These are phyloP conservation scores for Caretta caretta DNA, from an alignment of 2,113 vertebrate species.

Conservation along the genomic window DNA sequence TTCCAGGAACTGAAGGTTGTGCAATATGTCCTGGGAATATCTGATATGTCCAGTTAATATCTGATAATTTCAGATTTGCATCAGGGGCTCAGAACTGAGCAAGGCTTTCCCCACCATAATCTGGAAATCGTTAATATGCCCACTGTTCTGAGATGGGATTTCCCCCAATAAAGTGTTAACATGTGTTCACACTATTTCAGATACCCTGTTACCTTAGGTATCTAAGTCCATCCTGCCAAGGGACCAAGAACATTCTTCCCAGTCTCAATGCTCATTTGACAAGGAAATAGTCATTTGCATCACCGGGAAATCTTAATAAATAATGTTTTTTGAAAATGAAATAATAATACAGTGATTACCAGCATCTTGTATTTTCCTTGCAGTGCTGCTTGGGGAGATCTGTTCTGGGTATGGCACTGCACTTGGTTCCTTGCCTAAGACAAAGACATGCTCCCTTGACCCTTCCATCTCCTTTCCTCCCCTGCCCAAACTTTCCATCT, in stretches of 20 bases:
- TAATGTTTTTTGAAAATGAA: slow-evolving; percentile 17
- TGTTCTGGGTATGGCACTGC: neutral
- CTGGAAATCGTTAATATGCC: accelerated
- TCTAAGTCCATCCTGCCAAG: slow-evolving; percentile 23
- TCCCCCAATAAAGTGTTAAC: slow-evolving; percentile 35
- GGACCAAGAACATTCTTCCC: slow-evolving; percentile 58
- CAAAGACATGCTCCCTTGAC: neutral
- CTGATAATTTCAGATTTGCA: neutral
- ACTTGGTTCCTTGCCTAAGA: neutral
- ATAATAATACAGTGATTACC: neutral
- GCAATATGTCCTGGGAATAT: neutral
- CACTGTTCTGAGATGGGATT: neutral
- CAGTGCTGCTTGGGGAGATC: neutral
- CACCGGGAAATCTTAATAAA: slow-evolving; percentile 41
- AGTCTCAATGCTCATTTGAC: neutral
- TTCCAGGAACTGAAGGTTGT: accelerated
- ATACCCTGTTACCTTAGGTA: slow-evolving; percentile 23
- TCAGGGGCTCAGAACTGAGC: accelerated
- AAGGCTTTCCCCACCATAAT: neutral
- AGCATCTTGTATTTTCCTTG: neutral
- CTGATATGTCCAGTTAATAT: no score
- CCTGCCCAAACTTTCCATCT: slow-evolving; percentile 1
- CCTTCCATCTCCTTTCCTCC: neutral
- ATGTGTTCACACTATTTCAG: slow-evolving; percentile 1
- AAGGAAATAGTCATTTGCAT: slow-evolving; percentile 64